These are phyloP conservation scores for Xestia c-nigrum DNA, from an alignment of 2,888 invertebrate species.

Conservation along the genomic window DNA sequence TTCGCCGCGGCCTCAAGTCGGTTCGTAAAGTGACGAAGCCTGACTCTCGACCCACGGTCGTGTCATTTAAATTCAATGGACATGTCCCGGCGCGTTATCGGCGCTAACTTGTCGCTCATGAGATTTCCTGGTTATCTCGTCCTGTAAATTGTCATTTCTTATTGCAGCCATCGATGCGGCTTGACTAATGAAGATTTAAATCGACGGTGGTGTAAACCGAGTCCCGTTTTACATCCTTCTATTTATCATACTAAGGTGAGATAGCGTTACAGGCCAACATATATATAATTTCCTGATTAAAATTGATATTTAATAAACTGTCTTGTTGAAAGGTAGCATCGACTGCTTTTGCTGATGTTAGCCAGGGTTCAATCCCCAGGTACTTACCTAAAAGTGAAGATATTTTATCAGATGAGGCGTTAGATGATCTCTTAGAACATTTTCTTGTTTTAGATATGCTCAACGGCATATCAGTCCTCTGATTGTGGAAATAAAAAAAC, in stretches of 20 bases:
- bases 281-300: slow-evolving; percentile 47
- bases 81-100: slow-evolving; percentile 74
- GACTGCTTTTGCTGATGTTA: slow-evolving; percentile 9
- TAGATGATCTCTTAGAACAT: background rate
- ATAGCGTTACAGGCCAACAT: slow-evolving; percentile 61
- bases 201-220: slow-evolving; percentile 95
- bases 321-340: slow-evolving; percentile 22
- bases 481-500: background rate
- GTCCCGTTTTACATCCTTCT: slow-evolving; percentile 94
- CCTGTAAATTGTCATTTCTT: slow-evolving; percentile 81
- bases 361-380: slow-evolving; percentile 5
- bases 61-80: slow-evolving; percentile 78
- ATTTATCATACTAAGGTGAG: slow-evolving; percentile 95
- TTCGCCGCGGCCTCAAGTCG: slow-evolving; percentile 65
- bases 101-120: slow-evolving; percentile 74
- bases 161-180: slow-evolving; percentile 95
- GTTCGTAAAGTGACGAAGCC: slow-evolving; percentile 69
- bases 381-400: background rate
- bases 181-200: slow-evolving; percentile 96
- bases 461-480: background rate
- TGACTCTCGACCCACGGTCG: slow-evolving; percentile 70
- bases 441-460: background rate
- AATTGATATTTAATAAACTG: slow-evolving; percentile 24
- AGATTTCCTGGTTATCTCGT: slow-evolving; percentile 81
- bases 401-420: background rate